These are phyloP conservation scores for Aptenodytes patagonicus DNA, from an alignment of 2,113 vertebrate genomes.

Conservation along the genomic window DNA sequence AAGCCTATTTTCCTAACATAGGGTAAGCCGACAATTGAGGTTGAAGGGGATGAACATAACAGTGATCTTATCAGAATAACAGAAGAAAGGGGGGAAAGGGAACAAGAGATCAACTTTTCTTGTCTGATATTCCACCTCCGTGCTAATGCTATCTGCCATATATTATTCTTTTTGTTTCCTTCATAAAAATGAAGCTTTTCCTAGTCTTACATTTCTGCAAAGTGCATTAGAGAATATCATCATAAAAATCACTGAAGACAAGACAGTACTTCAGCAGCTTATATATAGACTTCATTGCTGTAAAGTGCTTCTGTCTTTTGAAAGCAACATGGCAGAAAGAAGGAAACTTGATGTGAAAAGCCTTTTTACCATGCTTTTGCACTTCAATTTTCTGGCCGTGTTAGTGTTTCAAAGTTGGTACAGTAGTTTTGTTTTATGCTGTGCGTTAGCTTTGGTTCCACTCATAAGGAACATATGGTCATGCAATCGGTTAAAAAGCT, in stretches of 20 bases:
- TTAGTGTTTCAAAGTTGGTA: neutral
- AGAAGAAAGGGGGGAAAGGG: neutral
- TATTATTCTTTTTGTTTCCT: slow-evolving; percentile 41
- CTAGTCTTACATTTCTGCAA: neutral
- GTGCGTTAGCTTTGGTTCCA: neutral
- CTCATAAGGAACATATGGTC: neutral
- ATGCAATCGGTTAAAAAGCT: neutral
- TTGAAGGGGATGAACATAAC: slow-evolving; percentile 1
- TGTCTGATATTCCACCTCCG: neutral
- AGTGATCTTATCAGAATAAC: neutral
- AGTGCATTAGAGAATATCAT: slow-evolving; percentile 46
- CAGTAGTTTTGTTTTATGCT: neutral
- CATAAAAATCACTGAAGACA: slow-evolving; percentile 42
- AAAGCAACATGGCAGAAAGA: slow-evolving; percentile 38
- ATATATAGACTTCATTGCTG: neutral
- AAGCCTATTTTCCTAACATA: neutral
- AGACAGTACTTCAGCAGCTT: slow-evolving; percentile 15
- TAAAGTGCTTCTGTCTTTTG: slow-evolving; percentile 22
- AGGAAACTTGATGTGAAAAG: neutral
- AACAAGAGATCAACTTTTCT: neutral
- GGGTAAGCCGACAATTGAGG: neutral
- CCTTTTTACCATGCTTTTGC: slow-evolving; percentile 10
- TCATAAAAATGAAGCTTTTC: slow-evolving; percentile 27
- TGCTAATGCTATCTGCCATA: neutral
- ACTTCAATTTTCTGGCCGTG: neutral